These are phyloP conservation scores for Drosophila merina DNA, from an alignment of 2,888 invertebrate species.

Conservation along the genomic window DNA sequence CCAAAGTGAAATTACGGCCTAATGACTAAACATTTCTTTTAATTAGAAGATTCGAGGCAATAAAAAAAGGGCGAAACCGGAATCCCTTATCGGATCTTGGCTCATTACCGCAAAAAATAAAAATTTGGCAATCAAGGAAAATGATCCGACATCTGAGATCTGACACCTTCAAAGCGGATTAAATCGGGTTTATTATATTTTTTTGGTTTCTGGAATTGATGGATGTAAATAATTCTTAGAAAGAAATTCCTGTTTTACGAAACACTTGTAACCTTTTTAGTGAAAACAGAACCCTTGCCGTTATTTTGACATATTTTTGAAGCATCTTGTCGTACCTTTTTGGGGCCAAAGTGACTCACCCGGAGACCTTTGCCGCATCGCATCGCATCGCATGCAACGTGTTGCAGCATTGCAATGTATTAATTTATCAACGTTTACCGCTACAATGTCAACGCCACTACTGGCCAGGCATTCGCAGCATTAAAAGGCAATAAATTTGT, in stretches of 20 bases:
- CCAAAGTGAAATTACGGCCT: constrained; percentile 72
- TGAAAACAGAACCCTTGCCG: constrained; percentile 14
- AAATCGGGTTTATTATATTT: constrained; percentile 1
- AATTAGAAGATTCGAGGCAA: constrained; percentile 60
- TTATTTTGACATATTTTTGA: constrained; percentile 35
- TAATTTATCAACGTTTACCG: constrained; percentile 76
- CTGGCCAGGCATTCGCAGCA: constrained; percentile 43
- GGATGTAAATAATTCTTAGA: constrained; percentile 26
- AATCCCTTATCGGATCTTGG: constrained; percentile 19
- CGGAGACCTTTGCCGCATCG: constrained; percentile 3
- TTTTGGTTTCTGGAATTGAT: constrained; percentile 18
- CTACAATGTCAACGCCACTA: constrained; percentile 66
- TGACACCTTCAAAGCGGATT: constrained; percentile 25
- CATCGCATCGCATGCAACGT: constrained; percentile 16
- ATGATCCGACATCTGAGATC: constrained; percentile 35
- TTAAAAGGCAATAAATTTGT: constrained; percentile 72
- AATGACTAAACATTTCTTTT: constrained; percentile 75
- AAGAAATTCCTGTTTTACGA: background rate
- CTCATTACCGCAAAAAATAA: constrained; percentile 9
- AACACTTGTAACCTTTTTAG: background rate
- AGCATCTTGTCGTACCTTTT: constrained; percentile 18
- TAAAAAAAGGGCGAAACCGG: constrained; percentile 51
- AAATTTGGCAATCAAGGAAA: constrained; percentile 26
- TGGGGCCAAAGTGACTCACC: constrained; percentile 19
- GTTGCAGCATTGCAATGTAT: constrained; percentile 53